Evolutionary conservation across 1,140 invertebrate species (phyloP), one percentile per base, ranked within the genome.

Genomic region (Centruroides sculpturatus): DNA sequence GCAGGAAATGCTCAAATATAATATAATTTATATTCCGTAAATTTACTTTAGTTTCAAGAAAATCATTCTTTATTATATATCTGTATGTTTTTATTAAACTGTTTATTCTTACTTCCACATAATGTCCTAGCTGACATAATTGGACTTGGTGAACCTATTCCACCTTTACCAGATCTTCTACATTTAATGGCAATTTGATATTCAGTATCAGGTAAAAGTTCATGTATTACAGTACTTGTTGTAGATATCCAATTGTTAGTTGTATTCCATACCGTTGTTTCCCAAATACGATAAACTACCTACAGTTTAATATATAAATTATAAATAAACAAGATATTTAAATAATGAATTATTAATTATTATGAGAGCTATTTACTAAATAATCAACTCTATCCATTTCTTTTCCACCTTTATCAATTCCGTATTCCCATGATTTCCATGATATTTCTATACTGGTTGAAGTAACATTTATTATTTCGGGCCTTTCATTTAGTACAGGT

Each of bases 131-230:
- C 54, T 35, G 13, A 12, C 5, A 60, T 12, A 8, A 11, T 13
- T 10, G 62, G 62, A 11, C 62, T 48, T 11, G 50, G 23, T 7
- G 49, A 56, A 3, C 62, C 62, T 34, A 41, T 56, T 1, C 62
- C 62, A 3, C 62, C 62, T 47, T 55, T 56, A 7, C 51, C 50
- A 6, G 10, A n/a, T 51, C 62, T 35, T 47, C 56, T 41, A 11
- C 62, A 60, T 36, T 56, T 64, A 1, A 64, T 13, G 9, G 62
- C 56, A 9, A 64, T 13, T 34, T 60, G 41, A 13, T 64, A 64
- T n/a, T 36, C 9, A 35, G 51, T 58, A 35, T 64, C 52, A 1
- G 62, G 59, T 4, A 10, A 34, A 4, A 64, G 23, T n/a, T 63
- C 36, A 3, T n/a, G 12, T 10, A 60, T 41, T 3, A 5, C 51